phyloP scores from a whole-genome alignment of 2,888 invertebrate species.

The Chelonus formosanus region DNA sequence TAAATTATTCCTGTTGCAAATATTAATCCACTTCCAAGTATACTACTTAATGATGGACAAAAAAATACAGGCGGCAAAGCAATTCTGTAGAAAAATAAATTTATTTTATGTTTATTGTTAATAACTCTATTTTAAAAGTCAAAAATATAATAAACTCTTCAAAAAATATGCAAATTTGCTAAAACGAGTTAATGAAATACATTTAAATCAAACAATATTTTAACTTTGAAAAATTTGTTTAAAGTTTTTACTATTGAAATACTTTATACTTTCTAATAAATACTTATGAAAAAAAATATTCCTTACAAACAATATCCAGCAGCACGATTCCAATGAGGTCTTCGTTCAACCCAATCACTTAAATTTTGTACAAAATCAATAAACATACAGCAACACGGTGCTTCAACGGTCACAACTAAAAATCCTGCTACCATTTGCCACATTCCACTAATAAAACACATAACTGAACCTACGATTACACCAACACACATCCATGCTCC shows the following conservation, averaged over 20 bases:
- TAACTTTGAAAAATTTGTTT: no score
- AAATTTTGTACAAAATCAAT: constrained; percentile 91
- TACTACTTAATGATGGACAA: constrained; percentile 77
- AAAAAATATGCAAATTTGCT: no score
- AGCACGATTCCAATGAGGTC: constrained; percentile 92
- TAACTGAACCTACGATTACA: constrained; percentile 71
- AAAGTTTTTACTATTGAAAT: constrained; percentile 18
- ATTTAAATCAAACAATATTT: no score
- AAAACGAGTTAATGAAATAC: no score
- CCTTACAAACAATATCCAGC: constrained; percentile 85
- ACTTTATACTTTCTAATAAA: constrained; percentile 6
- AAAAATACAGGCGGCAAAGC: constrained; percentile 83
- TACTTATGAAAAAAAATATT: constrained; percentile 6
- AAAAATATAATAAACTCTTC: no score
- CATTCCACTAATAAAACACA: constrained; percentile 80
- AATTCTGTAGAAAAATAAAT: constrained; percentile 69
- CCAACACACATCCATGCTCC: constrained; percentile 80
- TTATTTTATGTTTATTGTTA: no score
- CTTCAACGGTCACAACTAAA: constrained; percentile 87
- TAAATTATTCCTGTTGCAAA: constrained; percentile 89
- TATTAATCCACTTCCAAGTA: constrained; percentile 89
- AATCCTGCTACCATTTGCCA: constrained; percentile 92
- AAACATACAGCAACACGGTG: constrained; percentile 97
- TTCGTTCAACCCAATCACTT: constrained; percentile 82
- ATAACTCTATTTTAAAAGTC: no score